Evolutionary conservation across 2,888 invertebrate genomes (phyloP).

Genomic region (Rhogogaster chlorosoma): DNA sequence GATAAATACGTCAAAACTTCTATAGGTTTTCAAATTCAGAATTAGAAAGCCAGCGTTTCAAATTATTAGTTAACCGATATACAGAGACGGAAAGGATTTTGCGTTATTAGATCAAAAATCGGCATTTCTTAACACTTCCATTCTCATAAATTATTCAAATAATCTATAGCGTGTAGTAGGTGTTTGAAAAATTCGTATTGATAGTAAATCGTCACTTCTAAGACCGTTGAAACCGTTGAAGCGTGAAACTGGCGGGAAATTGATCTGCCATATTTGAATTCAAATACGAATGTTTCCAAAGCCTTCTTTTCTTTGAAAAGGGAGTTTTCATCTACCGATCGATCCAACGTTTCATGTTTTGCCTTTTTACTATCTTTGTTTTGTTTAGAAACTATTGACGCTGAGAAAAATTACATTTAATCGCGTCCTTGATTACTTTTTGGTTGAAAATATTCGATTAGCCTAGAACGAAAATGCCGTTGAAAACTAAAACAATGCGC

Average conservation of each 20-base stretch:
- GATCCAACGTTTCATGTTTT: not conserved
- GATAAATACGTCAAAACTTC: not conserved
- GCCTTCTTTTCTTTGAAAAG: not conserved
- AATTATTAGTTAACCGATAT: not conserved
- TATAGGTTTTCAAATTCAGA: not conserved
- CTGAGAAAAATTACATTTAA: not conserved
- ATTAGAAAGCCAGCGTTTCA: not conserved
- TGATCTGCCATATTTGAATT: not conserved
- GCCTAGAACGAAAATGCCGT: constrained; percentile 59
- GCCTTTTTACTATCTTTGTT: constrained; percentile 4
- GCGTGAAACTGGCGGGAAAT: not conserved
- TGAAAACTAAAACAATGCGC: constrained; percentile 71
- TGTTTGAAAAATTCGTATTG: not conserved
- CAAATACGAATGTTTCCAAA: not conserved
- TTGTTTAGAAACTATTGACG: constrained; percentile 29
- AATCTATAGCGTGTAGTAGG: not conserved
- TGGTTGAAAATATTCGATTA: not conserved
- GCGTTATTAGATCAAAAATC: not conserved
- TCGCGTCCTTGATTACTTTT: not conserved
- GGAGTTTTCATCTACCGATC: not conserved
- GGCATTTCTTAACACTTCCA: not conserved
- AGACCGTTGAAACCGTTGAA: constrained; percentile 1
- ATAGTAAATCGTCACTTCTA: not conserved
- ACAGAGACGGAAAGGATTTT: not conserved
- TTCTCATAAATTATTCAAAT: not conserved